Evolutionary conservation across 2,888 invertebrate genomes (phyloP), one percentile per base, ranked within the genome.

Genomic region (Amblyjoppa proteus): DNA sequence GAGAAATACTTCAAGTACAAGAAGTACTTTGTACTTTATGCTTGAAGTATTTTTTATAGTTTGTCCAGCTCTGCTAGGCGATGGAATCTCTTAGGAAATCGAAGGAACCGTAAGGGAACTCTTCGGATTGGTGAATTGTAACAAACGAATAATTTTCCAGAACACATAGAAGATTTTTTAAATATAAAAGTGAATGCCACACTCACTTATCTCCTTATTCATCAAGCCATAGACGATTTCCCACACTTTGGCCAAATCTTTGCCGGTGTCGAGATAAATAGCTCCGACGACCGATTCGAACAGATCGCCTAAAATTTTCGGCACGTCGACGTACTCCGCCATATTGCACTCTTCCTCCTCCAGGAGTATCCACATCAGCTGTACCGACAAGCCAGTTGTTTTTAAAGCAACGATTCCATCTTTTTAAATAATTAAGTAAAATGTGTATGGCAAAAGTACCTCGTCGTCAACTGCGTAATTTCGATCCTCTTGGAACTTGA

Each of bases 251-350:
- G 95, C 91, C n/a, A 98, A 92, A 91, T 96, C 95, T 91, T 97
- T 97, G 38, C 96, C 96, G 90, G 96, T 96, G 94, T 99, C 99
- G 66, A 99, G 94, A 94, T 91, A 94, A 84, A 94, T 96, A 0
- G 99, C 99, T 0, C 98, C 99, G 31, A 97, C 96, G 0, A 99
- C 91, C 0, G 99, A 97, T 94, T 99, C 99, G 93, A 99, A 97
- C 56, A 99, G 95, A 94, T 99, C 99, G 13, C 99, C 99, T 45
- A 99, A 95, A 0, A 96, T 96, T 95, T 98, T 98, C 0, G 99
- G 99, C 0, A 99, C 98, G 94, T 99, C 98, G 2, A 99, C 95
- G 88, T 97, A 97, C 91, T 97, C 97, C 0, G 97, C 96, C 61
- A 96, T 92, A 20, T 95, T 94, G 74, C 95, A 95, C 70, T 96